A percentile compares a stretch with the other conserved stretches of the same genome.
phyloP scores from a whole-genome alignment of 1,140 invertebrate genomes.

The Brachionus paranguensis region DNA sequence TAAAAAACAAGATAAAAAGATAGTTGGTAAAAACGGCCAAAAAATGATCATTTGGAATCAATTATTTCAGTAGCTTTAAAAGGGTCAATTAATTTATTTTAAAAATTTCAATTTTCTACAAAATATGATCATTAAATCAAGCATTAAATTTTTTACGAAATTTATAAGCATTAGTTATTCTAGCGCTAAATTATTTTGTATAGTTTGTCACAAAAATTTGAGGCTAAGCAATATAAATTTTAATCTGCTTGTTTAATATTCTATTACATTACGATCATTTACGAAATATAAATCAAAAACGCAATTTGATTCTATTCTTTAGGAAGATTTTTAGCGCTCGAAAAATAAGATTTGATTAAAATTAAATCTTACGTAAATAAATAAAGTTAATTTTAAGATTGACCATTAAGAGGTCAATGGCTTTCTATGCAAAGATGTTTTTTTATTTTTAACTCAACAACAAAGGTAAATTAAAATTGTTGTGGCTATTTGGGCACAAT shows the following conservation, averaged over 20 bases:
- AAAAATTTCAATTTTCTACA: neutral
- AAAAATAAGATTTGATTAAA: neutral
- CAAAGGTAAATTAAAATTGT: neutral
- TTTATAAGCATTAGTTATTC: neutral
- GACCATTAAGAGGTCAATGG: neutral
- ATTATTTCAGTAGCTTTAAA: neutral
- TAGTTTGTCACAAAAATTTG: neutral
- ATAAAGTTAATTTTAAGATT: neutral
- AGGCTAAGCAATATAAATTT: neutral
- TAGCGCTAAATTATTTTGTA: neutral
- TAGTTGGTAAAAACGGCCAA: too few relatives aligned
- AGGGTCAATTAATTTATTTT: neutral
- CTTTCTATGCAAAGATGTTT: neutral
- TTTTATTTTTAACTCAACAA: neutral
- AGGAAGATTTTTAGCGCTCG: neutral
- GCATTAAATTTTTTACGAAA: neutral
- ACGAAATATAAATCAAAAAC: neutral
- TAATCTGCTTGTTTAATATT: constrained; percentile 10
- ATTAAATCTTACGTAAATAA: constrained; percentile 32
- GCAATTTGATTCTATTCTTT: neutral
- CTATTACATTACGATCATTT: neutral
- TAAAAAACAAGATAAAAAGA: too few relatives aligned
- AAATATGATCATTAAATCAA: neutral
- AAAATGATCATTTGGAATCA: too few relatives aligned
- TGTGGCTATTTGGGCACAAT: neutral